phyloP scores from a whole-genome alignment of 2,888 invertebrate genomes.

The Gisinianus flammeolus region DNA sequence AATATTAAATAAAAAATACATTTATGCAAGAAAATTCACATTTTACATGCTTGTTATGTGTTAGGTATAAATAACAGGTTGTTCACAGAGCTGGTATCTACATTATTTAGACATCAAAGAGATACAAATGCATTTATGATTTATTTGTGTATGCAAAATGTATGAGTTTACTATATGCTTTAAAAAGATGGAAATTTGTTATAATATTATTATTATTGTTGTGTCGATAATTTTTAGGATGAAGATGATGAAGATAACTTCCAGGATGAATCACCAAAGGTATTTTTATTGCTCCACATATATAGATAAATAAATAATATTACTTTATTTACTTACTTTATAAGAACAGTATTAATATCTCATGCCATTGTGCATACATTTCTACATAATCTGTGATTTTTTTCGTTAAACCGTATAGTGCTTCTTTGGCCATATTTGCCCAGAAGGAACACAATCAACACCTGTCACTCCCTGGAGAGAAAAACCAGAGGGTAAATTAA shows the following conservation, averaged over 20 bases:
- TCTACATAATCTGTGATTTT: too few species aligned
- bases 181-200: neutral
- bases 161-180: neutral
- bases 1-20: too few species aligned
- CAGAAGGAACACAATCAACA: conserved; percentile 56
- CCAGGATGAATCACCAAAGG: conserved; percentile 48
- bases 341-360: conserved; percentile 47
- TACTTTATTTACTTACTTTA: too few species aligned
- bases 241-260: conserved; percentile 56
- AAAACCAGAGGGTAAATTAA: conserved; percentile 41
- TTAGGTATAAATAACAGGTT: too few species aligned
- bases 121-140: neutral
- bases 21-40: too few species aligned
- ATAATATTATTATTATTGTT: conserved; percentile 6
- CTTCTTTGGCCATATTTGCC: conserved; percentile 57
- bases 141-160: neutral
- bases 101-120: too few species aligned
- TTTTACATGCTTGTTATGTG: too few species aligned
- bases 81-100: too few species aligned
- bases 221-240: conserved; percentile 29
- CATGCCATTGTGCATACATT: too few species aligned
- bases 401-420: too few species aligned
- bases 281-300: too few species aligned
- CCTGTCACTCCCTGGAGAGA: conserved; percentile 57
- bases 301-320: too few species aligned